A percentile compares a stretch with the other conserved stretches of the same genome.
Conservation (phyloP, 1,140 invertebrate genomes). For the Meloidogyne hapla region DNA sequence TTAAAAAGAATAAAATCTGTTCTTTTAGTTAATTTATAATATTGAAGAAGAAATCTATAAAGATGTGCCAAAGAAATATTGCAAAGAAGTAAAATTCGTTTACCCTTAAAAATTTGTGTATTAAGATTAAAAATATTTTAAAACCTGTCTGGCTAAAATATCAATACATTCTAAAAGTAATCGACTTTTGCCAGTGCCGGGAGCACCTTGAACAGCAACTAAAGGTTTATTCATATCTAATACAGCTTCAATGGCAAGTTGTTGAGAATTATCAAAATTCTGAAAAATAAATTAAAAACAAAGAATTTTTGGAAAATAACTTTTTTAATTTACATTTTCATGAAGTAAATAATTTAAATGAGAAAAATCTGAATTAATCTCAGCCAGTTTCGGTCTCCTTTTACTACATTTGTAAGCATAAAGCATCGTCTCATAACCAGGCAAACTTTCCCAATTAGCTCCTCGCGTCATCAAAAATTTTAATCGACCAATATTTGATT, state of each 20-base stretch:
- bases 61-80: background rate
- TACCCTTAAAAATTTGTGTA: background rate
- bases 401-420: background rate
- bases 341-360: background rate
- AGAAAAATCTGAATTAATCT: background rate
- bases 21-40: background rate
- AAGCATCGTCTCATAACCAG: background rate
- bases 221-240: background rate
- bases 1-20: conserved; percentile 1
- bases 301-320: background rate
- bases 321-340: background rate
- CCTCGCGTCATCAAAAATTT: conserved; percentile 8
- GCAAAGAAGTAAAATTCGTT: conserved; percentile 13
- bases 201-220: conserved; percentile 7
- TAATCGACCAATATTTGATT: conserved; percentile 4
- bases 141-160: background rate
- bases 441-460: background rate
- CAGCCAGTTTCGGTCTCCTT: background rate
- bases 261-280: conserved; percentile 9
- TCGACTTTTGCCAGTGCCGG: background rate
- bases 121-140: background rate
- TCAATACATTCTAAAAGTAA: conserved; percentile 15
- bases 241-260: background rate
- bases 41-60: background rate
- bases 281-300: background rate